Conservation (phyloP, 2,888 invertebrate species). For the Coenonympha arcania region DNA sequence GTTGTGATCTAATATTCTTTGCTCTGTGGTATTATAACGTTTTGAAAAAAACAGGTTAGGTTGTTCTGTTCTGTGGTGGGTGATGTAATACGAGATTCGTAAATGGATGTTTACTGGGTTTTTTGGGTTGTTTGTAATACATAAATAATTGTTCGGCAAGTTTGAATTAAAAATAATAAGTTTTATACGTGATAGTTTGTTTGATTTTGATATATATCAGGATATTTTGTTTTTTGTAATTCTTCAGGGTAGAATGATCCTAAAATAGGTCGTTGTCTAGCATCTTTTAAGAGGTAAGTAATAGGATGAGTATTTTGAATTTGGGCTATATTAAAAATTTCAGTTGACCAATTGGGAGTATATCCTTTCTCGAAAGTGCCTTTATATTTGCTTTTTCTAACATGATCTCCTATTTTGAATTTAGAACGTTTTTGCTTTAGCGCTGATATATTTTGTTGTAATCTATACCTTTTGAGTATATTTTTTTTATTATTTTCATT, state of each 20-base stretch:
- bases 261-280: constrained; percentile 14
- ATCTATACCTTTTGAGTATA: constrained; percentile 2
- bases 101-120: too few species aligned
- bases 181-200: too few species aligned
- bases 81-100: too few species aligned
- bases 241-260: constrained; percentile 24
- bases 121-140: too few species aligned
- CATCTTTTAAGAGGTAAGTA: constrained; percentile 23
- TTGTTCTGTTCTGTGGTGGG: too few species aligned
- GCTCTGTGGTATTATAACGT: too few species aligned
- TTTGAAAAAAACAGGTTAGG: too few species aligned
- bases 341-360: constrained; percentile 23
- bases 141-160: too few species aligned
- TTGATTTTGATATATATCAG: too few species aligned
- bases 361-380: too few species aligned
- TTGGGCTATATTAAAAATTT: constrained; percentile 25
- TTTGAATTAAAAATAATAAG: too few species aligned
- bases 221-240: constrained; percentile 20
- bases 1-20: too few species aligned
- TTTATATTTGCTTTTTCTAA: constrained; percentile 8
- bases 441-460: not conserved
- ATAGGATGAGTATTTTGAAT: constrained; percentile 23
- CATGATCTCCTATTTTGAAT: constrained; percentile 1
- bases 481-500: constrained; percentile 5
- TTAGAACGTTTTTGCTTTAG: not conserved